These are phyloP conservation scores for Eulemur mongoz DNA, from an alignment of 2,797 vertebrate genomes.

Conservation along the genomic window DNA sequence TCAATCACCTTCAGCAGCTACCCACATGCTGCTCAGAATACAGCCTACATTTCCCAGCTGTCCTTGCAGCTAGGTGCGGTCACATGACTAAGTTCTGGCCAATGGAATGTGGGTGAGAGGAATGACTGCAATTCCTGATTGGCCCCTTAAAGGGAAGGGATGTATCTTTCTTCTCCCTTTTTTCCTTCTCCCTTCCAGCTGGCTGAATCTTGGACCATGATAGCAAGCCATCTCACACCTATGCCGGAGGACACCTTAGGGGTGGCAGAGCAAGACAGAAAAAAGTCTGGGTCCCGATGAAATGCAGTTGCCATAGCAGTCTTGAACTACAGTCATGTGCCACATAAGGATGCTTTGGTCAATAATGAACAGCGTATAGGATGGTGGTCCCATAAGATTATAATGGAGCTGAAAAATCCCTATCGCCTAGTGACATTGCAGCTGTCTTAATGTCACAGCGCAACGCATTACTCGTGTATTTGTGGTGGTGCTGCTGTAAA, in stretches of 20 bases:
- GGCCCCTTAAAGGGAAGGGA: background rate
- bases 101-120: background rate
- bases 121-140: background rate
- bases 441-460: background rate
- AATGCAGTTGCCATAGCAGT: background rate
- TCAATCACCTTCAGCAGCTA: background rate
- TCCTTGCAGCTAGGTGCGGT: background rate
- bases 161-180: background rate
- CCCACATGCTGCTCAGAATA: background rate
- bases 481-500: background rate
- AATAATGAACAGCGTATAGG: background rate
- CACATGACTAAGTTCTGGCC: background rate
- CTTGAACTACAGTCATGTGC: background rate
- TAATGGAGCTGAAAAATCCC: background rate
- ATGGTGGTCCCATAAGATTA: background rate
- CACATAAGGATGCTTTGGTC: background rate
- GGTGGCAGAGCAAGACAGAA: background rate
- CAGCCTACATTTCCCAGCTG: background rate
- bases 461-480: background rate
- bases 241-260: background rate
- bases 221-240: background rate
- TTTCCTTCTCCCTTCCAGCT: background rate
- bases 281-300: background rate
- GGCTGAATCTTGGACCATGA: background rate
- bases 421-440: background rate